Evolutionary conservation across 2,797 vertebrate genomes (phyloP).

Genomic region (Falco biarmicus): DNA sequence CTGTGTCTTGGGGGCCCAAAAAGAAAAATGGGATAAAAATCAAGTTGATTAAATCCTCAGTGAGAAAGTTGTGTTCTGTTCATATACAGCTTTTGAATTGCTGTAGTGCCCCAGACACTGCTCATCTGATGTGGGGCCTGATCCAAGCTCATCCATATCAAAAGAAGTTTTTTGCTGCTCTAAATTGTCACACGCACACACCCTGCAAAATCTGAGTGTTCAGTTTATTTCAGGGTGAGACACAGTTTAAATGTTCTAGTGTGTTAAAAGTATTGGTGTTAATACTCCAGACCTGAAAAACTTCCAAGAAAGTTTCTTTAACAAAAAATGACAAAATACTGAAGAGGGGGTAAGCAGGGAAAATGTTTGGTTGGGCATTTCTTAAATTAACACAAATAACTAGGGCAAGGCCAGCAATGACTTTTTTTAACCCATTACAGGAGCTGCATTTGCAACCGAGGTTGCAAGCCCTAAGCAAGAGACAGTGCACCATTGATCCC

Average conservation of each 20-base stretch:
- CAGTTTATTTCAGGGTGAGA: neutral
- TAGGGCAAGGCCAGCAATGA: neutral
- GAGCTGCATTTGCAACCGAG: conserved; percentile 19
- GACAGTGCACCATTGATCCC: conserved; percentile 4
- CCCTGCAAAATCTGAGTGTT: neutral
- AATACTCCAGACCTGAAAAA: neutral
- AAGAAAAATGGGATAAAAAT: neutral
- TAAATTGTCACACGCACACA: neutral
- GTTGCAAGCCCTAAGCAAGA: conserved; percentile 3
- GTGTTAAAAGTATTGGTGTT: neutral
- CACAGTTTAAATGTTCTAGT: neutral
- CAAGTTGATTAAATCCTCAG: neutral
- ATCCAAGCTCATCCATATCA: neutral
- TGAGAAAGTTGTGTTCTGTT: neutral
- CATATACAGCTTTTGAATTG: neutral
- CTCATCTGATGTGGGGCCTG: neutral
- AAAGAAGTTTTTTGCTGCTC: neutral
- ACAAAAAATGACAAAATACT: neutral
- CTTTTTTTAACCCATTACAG: conserved; percentile 40
- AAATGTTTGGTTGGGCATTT: neutral
- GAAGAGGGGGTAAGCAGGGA: neutral
- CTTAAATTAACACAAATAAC: conserved; percentile 17
- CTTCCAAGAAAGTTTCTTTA: neutral
- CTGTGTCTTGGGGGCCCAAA: neutral
- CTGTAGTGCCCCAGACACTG: neutral